These are phyloP conservation scores for Mixornis gularis DNA, from an alignment of 2,113 vertebrate genomes.

Conservation along the genomic window DNA sequence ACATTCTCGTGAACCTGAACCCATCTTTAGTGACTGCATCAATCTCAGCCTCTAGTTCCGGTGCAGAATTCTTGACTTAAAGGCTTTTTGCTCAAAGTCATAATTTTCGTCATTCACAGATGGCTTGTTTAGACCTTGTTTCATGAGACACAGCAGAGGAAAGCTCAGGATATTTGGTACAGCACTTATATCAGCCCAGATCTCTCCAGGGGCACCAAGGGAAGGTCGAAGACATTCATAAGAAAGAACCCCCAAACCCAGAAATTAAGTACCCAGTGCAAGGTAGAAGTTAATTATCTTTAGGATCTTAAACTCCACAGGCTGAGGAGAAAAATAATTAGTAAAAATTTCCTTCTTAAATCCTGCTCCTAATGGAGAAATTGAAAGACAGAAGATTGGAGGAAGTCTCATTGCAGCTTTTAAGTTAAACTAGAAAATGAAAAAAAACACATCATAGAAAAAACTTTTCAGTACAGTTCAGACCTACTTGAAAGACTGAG, in stretches of 20 bases:
- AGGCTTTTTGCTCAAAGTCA: neutral
- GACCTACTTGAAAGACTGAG: neutral
- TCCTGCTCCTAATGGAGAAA: neutral
- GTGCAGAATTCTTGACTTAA: neutral
- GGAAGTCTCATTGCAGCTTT: neutral
- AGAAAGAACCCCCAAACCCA: neutral
- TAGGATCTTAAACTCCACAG: neutral
- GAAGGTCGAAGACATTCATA: neutral
- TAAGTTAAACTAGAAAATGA: neutral
- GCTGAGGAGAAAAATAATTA: neutral
- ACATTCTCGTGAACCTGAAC: neutral
- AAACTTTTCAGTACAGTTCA: neutral
- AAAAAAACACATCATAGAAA: neutral
- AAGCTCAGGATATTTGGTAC: neutral
- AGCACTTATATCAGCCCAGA: neutral
- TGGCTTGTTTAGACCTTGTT: neutral
- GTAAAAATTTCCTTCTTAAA: neutral
- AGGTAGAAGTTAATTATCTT: neutral
- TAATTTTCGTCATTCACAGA: neutral
- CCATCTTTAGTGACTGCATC: neutral
- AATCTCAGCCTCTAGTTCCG: neutral
- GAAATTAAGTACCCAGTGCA: neutral
- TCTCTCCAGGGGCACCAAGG: neutral
- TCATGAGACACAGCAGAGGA: neutral
- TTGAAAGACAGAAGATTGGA: neutral